Percentiles rank a stretch among this genome's conserved stretches.
Conservation (phyloP, 2,113 vertebrate species). For the Jacana jacana region DNA sequence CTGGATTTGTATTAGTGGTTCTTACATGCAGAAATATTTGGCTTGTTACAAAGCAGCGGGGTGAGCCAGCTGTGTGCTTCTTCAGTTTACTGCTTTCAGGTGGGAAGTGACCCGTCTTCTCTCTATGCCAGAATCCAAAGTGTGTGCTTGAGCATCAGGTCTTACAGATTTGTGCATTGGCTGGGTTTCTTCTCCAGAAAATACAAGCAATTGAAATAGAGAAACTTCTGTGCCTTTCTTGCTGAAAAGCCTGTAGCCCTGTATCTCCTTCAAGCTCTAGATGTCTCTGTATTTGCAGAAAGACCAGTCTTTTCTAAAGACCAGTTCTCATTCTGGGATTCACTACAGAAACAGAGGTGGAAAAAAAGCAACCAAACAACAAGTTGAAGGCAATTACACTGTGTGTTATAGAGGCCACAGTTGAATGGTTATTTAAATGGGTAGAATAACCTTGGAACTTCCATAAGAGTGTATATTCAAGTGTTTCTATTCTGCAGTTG, state of each 20-base stretch:
- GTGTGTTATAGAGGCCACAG: neutral
- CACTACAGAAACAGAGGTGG: neutral
- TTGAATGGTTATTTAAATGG: neutral
- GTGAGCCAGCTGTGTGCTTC: neutral
- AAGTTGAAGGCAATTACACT: neutral
- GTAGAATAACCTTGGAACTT: neutral
- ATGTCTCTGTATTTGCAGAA: neutral
- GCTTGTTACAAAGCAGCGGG: neutral
- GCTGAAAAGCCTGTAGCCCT: neutral
- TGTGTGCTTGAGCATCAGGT: fast-evolving
- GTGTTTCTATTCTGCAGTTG: neutral
- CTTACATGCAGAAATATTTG: neutral
- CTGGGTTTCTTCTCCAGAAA: neutral
- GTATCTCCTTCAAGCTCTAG: neutral
- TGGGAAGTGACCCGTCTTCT: neutral
- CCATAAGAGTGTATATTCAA: neutral
- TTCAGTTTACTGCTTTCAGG: neutral
- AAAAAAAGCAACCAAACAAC: neutral
- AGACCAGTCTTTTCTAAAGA: neutral
- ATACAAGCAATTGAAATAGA: neutral
- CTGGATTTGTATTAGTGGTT: neutral
- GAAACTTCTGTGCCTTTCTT: neutral
- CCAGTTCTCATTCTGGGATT: neutral
- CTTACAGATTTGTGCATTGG: neutral
- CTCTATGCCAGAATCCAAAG: neutral